Percentiles rank a stretch among this genome's conserved stretches.
These are phyloP conservation scores for Garra rufa DNA, from an alignment of 2,113 vertebrate species.

Conservation along the genomic window DNA sequence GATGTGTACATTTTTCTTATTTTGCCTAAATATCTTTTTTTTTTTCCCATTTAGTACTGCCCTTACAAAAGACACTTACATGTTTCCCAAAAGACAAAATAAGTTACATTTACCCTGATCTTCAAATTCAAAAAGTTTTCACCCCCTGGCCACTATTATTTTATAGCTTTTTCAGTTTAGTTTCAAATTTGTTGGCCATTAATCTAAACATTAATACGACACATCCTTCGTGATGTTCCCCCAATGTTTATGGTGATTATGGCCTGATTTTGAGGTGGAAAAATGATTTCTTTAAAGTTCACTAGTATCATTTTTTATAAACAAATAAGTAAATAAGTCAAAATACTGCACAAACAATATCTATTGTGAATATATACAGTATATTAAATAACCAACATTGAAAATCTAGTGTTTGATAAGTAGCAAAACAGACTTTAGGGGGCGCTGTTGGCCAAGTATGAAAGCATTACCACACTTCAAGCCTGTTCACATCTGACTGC, in stretches of 20 bases:
- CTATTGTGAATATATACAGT: no score
- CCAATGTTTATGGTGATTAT: neutral
- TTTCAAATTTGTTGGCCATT: neutral
- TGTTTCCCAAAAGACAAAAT: no score
- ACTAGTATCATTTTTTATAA: neutral
- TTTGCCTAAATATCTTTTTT: no score
- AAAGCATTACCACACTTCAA: neutral
- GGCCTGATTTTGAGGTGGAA: neutral
- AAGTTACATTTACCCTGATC: no score
- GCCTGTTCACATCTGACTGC: neutral
- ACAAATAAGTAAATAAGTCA: neutral
- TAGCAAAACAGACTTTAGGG: neutral
- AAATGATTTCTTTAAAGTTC: neutral
- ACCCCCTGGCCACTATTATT: no score
- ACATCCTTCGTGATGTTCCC: neutral
- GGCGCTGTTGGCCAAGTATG: neutral
- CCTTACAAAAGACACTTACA: no score
- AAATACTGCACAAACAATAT: neutral
- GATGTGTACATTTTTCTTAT: no score
- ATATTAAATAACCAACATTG: no score
- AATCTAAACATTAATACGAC: neutral
- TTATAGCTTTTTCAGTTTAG: neutral
- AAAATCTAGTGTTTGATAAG: neutral
- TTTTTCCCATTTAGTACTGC: no score
- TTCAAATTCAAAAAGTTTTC: no score